Evolutionary conservation across 23 tunicate genomes (phyloP), one percentile per base, ranked within the genome.

Genomic region (Halocynthia roretzi): DNA sequence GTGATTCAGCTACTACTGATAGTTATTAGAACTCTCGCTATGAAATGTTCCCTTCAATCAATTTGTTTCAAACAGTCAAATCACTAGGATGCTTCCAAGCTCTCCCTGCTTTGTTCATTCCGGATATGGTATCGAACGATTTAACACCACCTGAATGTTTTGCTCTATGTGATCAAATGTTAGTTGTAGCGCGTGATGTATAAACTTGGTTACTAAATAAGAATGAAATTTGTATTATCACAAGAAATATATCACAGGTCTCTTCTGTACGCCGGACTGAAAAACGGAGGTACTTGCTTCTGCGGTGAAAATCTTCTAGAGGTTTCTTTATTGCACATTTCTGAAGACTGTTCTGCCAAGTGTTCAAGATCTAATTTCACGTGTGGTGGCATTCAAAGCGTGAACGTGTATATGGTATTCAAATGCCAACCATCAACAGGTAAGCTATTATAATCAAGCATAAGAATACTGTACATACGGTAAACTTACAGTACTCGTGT

Each of bases 51-150:
- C 44, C 44, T 31, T 31, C 44, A 31, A 31, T 31, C 44, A 31
- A 31, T 31, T 31, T 31, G 44, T 31, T 31, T 31, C 44, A 31
- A 0, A 15, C 70, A 65, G 70, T 65, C 10, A 65, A 48, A 65
- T 65, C 70, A 15, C 22, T 65, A 48, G 70, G 70, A 65, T 65
- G 70, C 31, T 65, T 65, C 19, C 70, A 65, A 15, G 9, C 70
- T 65, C 31, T 65, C 48, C 70, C 70, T 11, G 31, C 10, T 20
- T 15, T 65, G 31, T 65, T 65, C 31, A 48, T 65, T 20, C 18
- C 70, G 70, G 70, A 65, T 65, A 15, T 65, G 15, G 15, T 15
- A 65, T 65, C 70, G 5, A 65, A 8, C 9, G 1, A 15, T 65
- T 48, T 65, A 10, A 65, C 70, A 65, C 6, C 70, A 15, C 22